Evolutionary conservation across 2,888 invertebrate species (phyloP), one percentile per base, ranked within the genome.

Genomic region (Anagyrus pseudococci): DNA sequence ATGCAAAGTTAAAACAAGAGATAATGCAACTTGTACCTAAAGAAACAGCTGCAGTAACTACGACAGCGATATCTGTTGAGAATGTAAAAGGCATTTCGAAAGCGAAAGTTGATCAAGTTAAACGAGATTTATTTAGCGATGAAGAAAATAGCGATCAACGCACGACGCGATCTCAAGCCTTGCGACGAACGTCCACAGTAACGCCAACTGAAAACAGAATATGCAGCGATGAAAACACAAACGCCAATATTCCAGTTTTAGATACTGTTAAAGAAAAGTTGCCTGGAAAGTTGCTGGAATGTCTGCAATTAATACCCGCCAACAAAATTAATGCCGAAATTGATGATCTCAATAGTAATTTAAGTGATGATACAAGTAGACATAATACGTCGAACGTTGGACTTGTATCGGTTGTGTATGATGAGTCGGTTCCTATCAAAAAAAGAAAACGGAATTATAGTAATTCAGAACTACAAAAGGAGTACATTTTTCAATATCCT

Each of bases 81-180:
- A 60, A 44, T n/a, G 33, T 52, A 10, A 70, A 62, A 19, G 58
- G 25, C 13, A 56, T 64, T 47, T 56, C 67, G 0, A 75, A 74
- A 26, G 60, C 72, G 0, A 79, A 78, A 40, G 75, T 79, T 0
- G 78, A 79, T 59, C 72, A 73, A 53, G 73, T 80, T 0, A 80
- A 78, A 37, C 70, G 80, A 4, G 79, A 80, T 63, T 65, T 80
- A 15, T 80, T 80, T 23, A 77, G 74, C 49, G 77, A 77, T 33
- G 78, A 80, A 2, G 78, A 79, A 50, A 66, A 66, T 8, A 68
- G 65, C 4, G 75, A 77, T n/a, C 73, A 74, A 17, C 68, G 73
- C 25, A 73, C 73, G 3, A 76, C 75, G 4, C 68, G 73, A 10
- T 75, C 75, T 8, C 75, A 68, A 47, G 71, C 73, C 4, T 55